Conservation (phyloP, 2,797 vertebrate species). For the Paguma larvata region DNA sequence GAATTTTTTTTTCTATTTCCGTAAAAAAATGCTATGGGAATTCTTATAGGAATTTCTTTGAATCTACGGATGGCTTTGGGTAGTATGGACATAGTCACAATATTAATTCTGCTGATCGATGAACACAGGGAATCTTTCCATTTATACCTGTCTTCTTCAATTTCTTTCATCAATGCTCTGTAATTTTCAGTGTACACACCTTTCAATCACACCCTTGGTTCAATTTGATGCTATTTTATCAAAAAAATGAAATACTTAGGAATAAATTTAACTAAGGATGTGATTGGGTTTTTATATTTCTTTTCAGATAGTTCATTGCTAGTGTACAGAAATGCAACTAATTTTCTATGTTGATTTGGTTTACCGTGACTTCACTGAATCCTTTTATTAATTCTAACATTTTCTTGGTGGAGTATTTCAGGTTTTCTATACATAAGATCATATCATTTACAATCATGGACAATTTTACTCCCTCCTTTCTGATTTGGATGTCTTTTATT, state of each 20-base stretch:
- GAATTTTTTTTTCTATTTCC: not conserved
- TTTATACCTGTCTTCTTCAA: not conserved
- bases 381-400: not conserved
- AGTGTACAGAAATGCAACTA: not conserved
- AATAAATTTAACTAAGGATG: not conserved
- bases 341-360: not conserved
- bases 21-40: not conserved
- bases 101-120: not conserved
- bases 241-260: not conserved
- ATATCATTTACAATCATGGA: not conserved
- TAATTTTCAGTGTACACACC: not conserved
- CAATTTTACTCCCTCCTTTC: not conserved
- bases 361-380: not conserved
- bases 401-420: not conserved
- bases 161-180: not conserved
- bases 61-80: not conserved
- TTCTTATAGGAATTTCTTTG: not conserved
- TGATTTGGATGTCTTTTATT: not conserved
- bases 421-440: not conserved
- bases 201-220: not conserved
- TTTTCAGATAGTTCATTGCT: not conserved
- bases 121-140: not conserved
- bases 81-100: not conserved
- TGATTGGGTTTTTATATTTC: not conserved
- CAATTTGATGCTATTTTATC: not conserved